Percentiles rank a stretch among this genome's conserved stretches.
Conservation (phyloP, 2,797 vertebrate species). For the Brotula barbata region DNA sequence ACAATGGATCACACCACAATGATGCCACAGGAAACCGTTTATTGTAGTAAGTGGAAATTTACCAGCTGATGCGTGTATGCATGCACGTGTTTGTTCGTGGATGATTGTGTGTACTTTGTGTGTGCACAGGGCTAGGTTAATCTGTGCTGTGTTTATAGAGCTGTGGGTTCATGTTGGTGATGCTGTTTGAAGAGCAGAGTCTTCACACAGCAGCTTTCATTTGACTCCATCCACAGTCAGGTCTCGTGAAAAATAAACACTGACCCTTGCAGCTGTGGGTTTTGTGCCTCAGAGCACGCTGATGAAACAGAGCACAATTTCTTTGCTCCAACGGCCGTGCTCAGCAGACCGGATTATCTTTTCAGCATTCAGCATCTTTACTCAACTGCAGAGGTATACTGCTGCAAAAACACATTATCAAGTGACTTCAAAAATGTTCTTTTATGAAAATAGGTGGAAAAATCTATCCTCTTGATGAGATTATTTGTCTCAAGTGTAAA, state of each 20-base stretch:
- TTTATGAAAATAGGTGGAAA: no score
- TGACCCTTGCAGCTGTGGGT: conserved; percentile 35
- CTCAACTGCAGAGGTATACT: conserved; percentile 9
- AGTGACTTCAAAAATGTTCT: no score
- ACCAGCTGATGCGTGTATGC: conserved; percentile 11
- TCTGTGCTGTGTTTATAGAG: conserved; percentile 60
- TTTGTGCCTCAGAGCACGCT: conserved; percentile 26
- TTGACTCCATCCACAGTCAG: conserved; percentile 44
- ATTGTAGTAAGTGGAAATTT: conserved; percentile 51
- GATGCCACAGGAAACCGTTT: background rate
- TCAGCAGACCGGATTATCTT: conserved; percentile 24
- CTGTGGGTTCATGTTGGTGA: conserved; percentile 24
- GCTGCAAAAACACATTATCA: background rate
- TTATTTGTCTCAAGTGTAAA: background rate
- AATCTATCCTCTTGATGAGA: background rate
- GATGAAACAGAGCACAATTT: conserved; percentile 9
- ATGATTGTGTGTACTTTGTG: conserved; percentile 19
- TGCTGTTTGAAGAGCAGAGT: conserved; percentile 63
- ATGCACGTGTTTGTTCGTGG: conserved; percentile 4
- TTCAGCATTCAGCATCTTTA: conserved; percentile 26
- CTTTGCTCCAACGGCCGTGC: conserved; percentile 43
- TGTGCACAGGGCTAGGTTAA: conserved; percentile 32
- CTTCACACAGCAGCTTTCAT: conserved; percentile 45
- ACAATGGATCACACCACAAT: background rate
- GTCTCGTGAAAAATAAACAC: conserved; percentile 64